Percentiles rank a stretch among this genome's conserved stretches.
phyloP scores from a whole-genome alignment of 2,113 vertebrate species.

The Albula goreensis region DNA sequence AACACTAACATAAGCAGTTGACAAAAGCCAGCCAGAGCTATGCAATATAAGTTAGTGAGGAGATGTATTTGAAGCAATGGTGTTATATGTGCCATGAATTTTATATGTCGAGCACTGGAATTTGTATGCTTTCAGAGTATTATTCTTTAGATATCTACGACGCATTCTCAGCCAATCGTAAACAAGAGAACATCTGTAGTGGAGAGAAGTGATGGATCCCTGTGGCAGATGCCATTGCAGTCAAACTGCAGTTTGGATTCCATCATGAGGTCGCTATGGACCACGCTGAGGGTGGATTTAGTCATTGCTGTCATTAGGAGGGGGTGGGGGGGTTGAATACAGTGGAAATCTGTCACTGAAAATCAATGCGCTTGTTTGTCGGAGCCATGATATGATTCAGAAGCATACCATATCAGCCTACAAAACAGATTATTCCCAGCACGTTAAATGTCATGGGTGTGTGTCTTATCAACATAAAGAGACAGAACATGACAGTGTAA shows the following conservation, averaged over 20 bases:
- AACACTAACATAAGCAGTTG: not conserved
- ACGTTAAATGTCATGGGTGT: not conserved
- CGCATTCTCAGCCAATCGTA: too few species aligned
- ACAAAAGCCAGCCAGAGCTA: not conserved
- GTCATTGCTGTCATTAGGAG: not conserved
- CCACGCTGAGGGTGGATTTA: not conserved
- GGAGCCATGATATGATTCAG: constrained; percentile 1
- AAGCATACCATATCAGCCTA: not conserved
- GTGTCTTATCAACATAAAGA: not conserved
- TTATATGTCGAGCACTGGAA: not conserved
- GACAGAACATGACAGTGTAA: not conserved
- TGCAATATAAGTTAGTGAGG: not conserved
- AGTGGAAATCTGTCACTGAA: not conserved
- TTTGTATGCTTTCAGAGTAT: not conserved
- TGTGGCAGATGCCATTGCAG: not conserved
- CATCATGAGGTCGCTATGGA: not conserved
- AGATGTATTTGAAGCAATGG: not conserved
- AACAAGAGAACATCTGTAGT: not conserved
- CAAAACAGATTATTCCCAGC: not conserved
- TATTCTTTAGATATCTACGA: not conserved
- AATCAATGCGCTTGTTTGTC: not conserved
- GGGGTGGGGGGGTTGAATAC: not conserved
- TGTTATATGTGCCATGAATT: not conserved
- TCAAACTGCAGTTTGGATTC: not conserved
- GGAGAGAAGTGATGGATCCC: not conserved